Conservation (phyloP, 2,113 vertebrate species). For the Oncorhynchus nerka region DNA sequence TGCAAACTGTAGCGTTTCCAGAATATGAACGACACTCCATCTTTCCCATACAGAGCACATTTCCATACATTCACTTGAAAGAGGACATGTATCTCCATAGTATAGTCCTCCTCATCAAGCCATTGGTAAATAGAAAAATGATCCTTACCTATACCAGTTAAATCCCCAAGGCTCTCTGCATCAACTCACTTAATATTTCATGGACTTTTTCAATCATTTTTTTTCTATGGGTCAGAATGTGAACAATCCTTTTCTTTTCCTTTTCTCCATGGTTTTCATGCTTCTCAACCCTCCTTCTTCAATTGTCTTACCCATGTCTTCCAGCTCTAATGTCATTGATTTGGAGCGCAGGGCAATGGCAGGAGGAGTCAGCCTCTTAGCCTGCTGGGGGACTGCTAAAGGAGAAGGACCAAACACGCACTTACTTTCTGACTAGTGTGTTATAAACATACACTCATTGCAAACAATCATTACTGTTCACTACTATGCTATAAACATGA, state of each 20-base stretch:
- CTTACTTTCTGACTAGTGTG: constrained; percentile 43
- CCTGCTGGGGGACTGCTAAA: constrained; percentile 82
- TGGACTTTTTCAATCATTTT: background rate
- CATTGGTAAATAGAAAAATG: constrained; percentile 2
- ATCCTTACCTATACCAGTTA: constrained; percentile 7
- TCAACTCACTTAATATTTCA: constrained; percentile 41
- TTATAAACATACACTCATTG: background rate
- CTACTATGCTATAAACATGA: constrained; percentile 1
- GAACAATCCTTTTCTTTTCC: constrained; percentile 7
- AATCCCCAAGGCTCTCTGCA: constrained; percentile 24
- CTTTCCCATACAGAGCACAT: background rate
- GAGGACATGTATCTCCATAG: background rate
- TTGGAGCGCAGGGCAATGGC: constrained; percentile 90
- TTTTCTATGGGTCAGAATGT: background rate
- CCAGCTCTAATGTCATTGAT: constrained; percentile 94
- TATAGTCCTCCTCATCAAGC: background rate
- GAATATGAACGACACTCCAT: background rate
- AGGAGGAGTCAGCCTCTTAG: constrained; percentile 86
- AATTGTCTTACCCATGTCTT: constrained; percentile 85
- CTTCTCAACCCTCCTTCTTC: background rate
- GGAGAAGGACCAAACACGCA: constrained; percentile 42
- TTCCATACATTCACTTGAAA: background rate
- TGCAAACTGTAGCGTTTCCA: background rate
- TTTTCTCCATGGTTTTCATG: background rate
- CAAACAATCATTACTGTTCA: too few relatives aligned